Base-by-base conservation (phyloP, 92 coral and sea anemone genomes). In the Ricordea florida region DNA sequence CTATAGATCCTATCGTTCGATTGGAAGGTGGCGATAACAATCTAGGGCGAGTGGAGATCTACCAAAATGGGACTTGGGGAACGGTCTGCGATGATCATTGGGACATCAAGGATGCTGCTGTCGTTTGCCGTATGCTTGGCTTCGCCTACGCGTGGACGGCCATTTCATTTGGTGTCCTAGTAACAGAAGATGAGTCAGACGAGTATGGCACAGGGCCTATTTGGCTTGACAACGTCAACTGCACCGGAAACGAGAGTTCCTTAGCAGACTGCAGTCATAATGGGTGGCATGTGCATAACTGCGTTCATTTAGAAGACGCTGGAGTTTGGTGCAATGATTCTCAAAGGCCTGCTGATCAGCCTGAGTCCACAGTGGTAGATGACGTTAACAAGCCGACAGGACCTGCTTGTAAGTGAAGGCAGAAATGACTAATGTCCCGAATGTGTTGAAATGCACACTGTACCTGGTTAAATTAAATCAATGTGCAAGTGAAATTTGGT, bases 61-160 rank as follows among this genome's bases (percentile, higher is more conserved):
- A 34, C 3, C 56, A 80, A 46, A 66, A 60, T 50, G 91, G 87
- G 31, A 57, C 37, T 1, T 86, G 91, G 91, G 91, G 91, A 26
- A 86, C 91, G 22, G 62, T 73, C 26, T 73, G 80, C 25, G 80
- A 73, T 31, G 80, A 73, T 17, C 20, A 44, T 18, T 73, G 80
- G 80, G 71, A 73, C 23, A 44, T 73, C 4, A 62, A 47, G 0
- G 69, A 73, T 46, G 69, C 71, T 31, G 16, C 68, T 9, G 80
- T 73, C 11, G 59, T 59, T 32, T 73, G 80, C 24, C 69, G 67
- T 16, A 61, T 61, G 69, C 69, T 73, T 5, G 70, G 80, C 58
- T 59, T 43, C 59, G 34, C 14, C 10, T 44, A 73, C 24, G 35
- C 80, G 5, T 73, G 80, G 80, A 30, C 58, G 6, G 69, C 69